phyloP scores from a whole-genome alignment of 2,888 invertebrate species.

The Dioctria rufipes region DNA sequence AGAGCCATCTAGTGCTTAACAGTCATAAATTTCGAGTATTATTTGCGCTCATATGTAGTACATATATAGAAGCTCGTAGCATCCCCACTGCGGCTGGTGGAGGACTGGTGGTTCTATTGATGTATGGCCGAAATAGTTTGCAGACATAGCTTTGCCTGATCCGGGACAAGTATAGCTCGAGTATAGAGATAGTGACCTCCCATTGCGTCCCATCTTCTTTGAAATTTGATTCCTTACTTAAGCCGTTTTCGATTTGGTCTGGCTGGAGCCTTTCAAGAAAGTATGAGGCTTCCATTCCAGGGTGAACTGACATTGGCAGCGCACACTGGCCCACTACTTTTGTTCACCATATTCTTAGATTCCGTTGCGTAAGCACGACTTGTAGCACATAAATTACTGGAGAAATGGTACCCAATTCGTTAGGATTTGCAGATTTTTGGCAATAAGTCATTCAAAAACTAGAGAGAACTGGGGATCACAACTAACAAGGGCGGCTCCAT shows the following conservation, averaged over 20 bases:
- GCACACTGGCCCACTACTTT: constrained; percentile 50
- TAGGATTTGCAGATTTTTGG: constrained; percentile 57
- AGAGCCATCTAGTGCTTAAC: constrained; percentile 59
- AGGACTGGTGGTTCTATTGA: constrained; percentile 47
- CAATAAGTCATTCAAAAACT: constrained; percentile 52
- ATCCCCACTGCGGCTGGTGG: constrained; percentile 29
- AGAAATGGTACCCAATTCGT: constrained; percentile 57
- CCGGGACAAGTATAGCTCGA: not conserved
- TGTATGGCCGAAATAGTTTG: constrained; percentile 56
- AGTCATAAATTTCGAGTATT: constrained; percentile 56
- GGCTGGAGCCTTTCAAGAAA: constrained; percentile 49
- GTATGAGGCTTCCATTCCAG: constrained; percentile 25
- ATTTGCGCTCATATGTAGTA: constrained; percentile 45
- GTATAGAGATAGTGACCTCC: not conserved
- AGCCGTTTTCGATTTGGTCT: constrained; percentile 25
- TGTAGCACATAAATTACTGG: constrained; percentile 57
- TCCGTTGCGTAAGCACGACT: constrained; percentile 59
- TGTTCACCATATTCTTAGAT: constrained; percentile 54
- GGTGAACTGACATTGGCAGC: not conserved
- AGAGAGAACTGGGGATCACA: not conserved
- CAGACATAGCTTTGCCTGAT: constrained; percentile 1
- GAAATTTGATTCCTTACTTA: constrained; percentile 53
- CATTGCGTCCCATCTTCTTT: constrained; percentile 14
- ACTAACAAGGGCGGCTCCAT: constrained; percentile 15
- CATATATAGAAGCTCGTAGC: constrained; percentile 39